Evolutionary conservation across 1,140 invertebrate genomes (phyloP), one percentile per base, ranked within the genome.

Genomic region (Philotrypesis tridentata): DNA sequence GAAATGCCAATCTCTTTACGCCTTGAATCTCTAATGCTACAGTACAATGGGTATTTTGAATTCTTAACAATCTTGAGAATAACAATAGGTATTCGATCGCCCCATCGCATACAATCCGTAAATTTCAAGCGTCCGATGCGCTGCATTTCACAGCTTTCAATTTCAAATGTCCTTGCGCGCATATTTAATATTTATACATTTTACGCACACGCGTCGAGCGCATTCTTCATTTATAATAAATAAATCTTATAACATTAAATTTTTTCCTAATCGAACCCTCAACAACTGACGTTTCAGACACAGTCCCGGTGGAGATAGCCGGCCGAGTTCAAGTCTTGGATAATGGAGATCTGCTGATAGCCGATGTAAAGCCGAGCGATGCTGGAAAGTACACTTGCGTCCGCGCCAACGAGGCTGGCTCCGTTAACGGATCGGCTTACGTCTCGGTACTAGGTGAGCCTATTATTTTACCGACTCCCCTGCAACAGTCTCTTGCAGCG

Each of bases 381-480:
- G 95, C 95, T 83, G 98, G 97, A 63, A 95, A 96, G 87, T 99
- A 99, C 88, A 96, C 95, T 11, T 99, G 98, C 89, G 93, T 96
- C 70, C 93, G 97, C 82, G 93, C 95, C 31, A 99, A 99, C 89
- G 96, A 97, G 90, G 97, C 96, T 48, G 98, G 98, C 55, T 94
- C 94, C 81, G 95, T 97, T 9, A 94, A 96, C 87, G 97, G 95
- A 79, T 95, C 96, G 83, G 97, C 96, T 65, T 95, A 94, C 90
- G 92, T 99, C 33, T 94, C 93, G 71, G 96, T 98, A 67, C 92
- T 97, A 86, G 96, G 97, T 97, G 93, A 93, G 84, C 85, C 72
- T 82, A 37, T 76, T 76, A 12, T 37, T 63, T 65, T 43, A 48
- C 29, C 17, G 21, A 9, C 25, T 37, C 33, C 33, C 33, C 4